These are phyloP conservation scores for Hypsibius dujardini DNA, from an alignment of 1,140 invertebrate species.

Conservation along the genomic window DNA sequence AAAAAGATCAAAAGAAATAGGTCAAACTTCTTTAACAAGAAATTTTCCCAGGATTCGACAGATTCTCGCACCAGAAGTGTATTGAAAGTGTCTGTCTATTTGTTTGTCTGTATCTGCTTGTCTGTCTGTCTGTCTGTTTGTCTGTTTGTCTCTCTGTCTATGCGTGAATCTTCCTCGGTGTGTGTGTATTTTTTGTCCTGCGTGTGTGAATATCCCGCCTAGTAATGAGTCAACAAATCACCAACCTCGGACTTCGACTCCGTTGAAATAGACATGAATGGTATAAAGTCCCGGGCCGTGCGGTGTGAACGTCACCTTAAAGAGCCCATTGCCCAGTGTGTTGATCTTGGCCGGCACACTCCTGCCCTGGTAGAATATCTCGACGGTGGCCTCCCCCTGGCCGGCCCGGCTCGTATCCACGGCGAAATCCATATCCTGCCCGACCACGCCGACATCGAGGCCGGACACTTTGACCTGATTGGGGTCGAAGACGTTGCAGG, in stretches of 20 bases:
- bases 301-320: constrained; percentile 72
- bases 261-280: constrained; percentile 84
- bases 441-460: constrained; percentile 52
- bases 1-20: too few relatives aligned
- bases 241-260: constrained; percentile 78
- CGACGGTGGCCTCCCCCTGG: constrained; percentile 64
- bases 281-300: constrained; percentile 72
- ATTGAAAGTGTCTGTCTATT: too few relatives aligned
- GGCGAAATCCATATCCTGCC: constrained; percentile 59
- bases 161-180: too few relatives aligned
- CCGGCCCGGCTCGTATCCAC: constrained; percentile 64
- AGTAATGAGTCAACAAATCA: too few relatives aligned
- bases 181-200: too few relatives aligned
- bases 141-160: too few relatives aligned
- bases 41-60: too few relatives aligned
- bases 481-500: constrained; percentile 89
- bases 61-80: too few relatives aligned
- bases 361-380: constrained; percentile 50
- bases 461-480: constrained; percentile 57
- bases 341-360: constrained; percentile 65
- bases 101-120: too few relatives aligned
- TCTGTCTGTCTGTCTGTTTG: too few relatives aligned
- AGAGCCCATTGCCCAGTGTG: constrained; percentile 57
- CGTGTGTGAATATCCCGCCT: too few relatives aligned
- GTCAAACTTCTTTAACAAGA: too few relatives aligned